phyloP scores from a whole-genome alignment of 2,797 vertebrate species.

The Dipus sagitta region DNA sequence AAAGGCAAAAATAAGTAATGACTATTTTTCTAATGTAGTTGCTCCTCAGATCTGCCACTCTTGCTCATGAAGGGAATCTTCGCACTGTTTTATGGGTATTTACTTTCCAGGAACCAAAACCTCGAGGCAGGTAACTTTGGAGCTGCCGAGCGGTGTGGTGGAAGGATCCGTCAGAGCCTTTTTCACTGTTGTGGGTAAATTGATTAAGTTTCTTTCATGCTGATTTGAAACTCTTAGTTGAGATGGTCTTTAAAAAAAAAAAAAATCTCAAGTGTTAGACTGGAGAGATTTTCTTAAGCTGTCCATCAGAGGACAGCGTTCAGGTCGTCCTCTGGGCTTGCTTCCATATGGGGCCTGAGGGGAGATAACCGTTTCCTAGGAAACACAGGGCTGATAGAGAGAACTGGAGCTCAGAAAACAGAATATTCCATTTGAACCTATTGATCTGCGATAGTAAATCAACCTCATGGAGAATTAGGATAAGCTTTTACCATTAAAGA shows the following conservation, averaged over 20 bases:
- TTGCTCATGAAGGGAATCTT: background rate
- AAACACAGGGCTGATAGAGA: background rate
- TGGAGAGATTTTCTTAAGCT: background rate
- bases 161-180: conserved; percentile 85
- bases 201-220: conserved; percentile 17
- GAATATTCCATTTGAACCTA: background rate
- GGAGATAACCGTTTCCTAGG: background rate
- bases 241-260: background rate
- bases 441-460: conserved; percentile 16
- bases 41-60: background rate
- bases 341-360: background rate
- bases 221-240: conserved; percentile 28
- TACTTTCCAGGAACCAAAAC: conserved; percentile 74
- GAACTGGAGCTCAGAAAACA: background rate
- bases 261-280: background rate
- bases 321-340: background rate
- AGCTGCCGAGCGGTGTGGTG: conserved; percentile 81
- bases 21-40: background rate
- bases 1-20: conserved; percentile 17
- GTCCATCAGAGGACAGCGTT: background rate
- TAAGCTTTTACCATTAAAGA: background rate
- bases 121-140: conserved; percentile 78
- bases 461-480: background rate
- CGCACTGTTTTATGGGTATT: background rate
- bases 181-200: conserved; percentile 86